phyloP scores from a whole-genome alignment of 2,113 vertebrate genomes.

The Trogon melanurus region DNA sequence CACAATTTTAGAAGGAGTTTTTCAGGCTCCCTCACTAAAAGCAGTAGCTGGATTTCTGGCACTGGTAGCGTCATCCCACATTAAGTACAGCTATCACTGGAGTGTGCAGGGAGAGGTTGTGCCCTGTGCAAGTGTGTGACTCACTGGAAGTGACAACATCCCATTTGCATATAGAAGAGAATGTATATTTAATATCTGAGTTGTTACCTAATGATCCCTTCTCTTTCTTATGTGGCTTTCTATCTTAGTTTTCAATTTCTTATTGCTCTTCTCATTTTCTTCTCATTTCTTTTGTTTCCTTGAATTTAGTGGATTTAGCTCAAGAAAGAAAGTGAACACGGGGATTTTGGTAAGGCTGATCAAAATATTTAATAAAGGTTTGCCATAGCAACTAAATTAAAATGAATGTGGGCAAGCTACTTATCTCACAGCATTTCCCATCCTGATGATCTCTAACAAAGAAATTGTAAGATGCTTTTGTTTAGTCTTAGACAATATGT shows the following conservation, averaged over 20 bases:
- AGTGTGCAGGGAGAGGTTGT: neutral
- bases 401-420: neutral
- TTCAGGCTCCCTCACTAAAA: neutral
- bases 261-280: neutral
- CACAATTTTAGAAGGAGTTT: neutral
- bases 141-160: neutral
- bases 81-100: neutral
- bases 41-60: neutral
- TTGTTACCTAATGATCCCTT: neutral
- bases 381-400: neutral
- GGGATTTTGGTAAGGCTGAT: neutral
- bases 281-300: neutral
- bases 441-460: neutral
- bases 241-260: neutral
- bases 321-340: neutral
- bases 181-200: neutral
- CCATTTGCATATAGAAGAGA: neutral
- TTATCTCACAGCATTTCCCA: neutral
- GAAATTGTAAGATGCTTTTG: neutral
- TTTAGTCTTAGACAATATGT: neutral
- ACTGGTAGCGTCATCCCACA: accelerated
- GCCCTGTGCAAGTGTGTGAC: neutral
- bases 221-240: neutral
- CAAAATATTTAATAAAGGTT: neutral
- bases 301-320: neutral